Evolutionary conservation across 2,797 vertebrate species (phyloP).

Genomic region (Luscinia luscinia): DNA sequence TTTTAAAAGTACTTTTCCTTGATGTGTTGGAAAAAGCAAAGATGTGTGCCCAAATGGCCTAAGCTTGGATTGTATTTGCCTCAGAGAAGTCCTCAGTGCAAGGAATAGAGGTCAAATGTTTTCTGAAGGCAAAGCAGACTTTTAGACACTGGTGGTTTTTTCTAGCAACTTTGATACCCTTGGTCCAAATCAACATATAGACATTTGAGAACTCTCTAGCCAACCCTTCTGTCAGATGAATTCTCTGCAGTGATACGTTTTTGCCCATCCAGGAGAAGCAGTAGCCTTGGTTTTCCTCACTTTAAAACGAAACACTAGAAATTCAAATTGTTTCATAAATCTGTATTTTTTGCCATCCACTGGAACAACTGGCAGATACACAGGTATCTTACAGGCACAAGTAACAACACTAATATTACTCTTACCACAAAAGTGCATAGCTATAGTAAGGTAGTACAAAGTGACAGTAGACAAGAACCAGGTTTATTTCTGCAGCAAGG

Average conservation of each 20-base stretch:
- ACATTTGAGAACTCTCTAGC: neutral
- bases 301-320: neutral
- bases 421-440: neutral
- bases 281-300: neutral
- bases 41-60: neutral
- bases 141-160: neutral
- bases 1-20: neutral
- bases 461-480: neutral
- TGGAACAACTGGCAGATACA: neutral
- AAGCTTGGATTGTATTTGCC: neutral
- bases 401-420: neutral
- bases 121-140: neutral
- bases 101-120: neutral
- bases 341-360: neutral
- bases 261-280: rapidly evolving
- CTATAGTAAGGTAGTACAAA: neutral
- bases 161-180: neutral
- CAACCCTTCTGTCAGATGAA: neutral
- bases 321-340: neutral
- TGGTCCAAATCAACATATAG: neutral
- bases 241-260: neutral
- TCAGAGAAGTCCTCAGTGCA: neutral
- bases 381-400: neutral
- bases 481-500: neutral
- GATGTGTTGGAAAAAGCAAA: neutral